phyloP scores from a whole-genome alignment of 2,113 vertebrate species.

The Shinisaurus crocodilurus region DNA sequence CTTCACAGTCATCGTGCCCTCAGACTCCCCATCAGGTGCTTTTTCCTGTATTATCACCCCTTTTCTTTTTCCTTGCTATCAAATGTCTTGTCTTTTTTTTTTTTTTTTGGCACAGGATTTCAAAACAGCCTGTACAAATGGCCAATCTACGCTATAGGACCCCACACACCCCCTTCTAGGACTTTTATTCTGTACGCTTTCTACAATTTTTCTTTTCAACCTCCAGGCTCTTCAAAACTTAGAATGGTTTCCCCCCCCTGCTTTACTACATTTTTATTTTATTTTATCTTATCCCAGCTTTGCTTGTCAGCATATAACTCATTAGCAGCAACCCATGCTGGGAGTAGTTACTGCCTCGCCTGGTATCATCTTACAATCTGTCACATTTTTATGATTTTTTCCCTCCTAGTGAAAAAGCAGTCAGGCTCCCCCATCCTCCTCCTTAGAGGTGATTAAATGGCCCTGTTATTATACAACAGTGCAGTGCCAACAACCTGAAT shows the following conservation, averaged over 20 bases:
- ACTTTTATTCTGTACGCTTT: neutral
- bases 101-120: neutral
- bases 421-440: neutral
- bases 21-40: neutral
- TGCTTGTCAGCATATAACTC: slow-evolving; percentile 13
- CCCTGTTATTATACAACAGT: neutral
- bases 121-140: neutral
- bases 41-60: neutral
- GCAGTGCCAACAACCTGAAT: no score
- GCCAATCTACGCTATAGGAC: neutral
- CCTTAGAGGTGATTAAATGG: slow-evolving; percentile 5
- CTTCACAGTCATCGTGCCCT: neutral
- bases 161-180: neutral
- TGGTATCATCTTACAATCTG: neutral
- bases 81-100: neutral
- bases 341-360: slow-evolving; percentile 8
- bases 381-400: neutral
- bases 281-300: neutral
- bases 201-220: neutral
- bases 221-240: neutral
- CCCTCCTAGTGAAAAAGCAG: neutral
- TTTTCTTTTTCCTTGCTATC: no score
- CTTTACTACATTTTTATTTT: neutral
- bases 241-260: neutral
- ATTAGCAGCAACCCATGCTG: neutral